Conservation (phyloP, 2,113 vertebrate genomes). For the Anseranas semipalmata region DNA sequence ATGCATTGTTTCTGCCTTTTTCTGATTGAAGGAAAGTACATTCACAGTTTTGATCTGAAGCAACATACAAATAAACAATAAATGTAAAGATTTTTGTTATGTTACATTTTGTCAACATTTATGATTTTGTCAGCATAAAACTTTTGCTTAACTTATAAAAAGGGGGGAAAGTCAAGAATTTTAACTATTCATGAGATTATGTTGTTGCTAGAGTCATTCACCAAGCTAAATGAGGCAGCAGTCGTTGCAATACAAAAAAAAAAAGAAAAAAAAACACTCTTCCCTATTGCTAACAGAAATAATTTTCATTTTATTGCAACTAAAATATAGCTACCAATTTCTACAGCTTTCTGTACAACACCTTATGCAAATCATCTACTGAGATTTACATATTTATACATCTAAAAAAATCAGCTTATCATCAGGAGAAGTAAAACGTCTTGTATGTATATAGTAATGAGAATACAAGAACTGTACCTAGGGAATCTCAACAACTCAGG, state of each 20-base stretch:
- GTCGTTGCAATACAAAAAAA: neutral
- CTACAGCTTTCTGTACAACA: neutral
- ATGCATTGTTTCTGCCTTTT: neutral
- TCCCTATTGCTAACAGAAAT: neutral
- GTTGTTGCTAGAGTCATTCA: neutral
- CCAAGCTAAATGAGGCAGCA: neutral
- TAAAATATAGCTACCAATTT: neutral
- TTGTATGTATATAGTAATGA: accelerated
- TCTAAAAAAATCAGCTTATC: neutral
- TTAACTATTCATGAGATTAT: neutral
- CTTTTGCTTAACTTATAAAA: neutral
- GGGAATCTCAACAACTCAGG: neutral
- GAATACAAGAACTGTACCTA: neutral
- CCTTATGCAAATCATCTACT: neutral
- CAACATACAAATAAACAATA: neutral
- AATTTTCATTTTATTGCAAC: neutral
- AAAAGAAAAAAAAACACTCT: neutral
- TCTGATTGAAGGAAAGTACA: neutral
- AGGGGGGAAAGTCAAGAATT: neutral
- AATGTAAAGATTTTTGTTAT: neutral
- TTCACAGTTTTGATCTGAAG: neutral
- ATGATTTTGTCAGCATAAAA: neutral
- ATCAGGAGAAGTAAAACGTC: neutral
- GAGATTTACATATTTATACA: neutral
- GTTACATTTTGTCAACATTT: neutral